Conservation (phyloP, 2,888 invertebrate species). For the Azorinus chamasolen region DNA sequence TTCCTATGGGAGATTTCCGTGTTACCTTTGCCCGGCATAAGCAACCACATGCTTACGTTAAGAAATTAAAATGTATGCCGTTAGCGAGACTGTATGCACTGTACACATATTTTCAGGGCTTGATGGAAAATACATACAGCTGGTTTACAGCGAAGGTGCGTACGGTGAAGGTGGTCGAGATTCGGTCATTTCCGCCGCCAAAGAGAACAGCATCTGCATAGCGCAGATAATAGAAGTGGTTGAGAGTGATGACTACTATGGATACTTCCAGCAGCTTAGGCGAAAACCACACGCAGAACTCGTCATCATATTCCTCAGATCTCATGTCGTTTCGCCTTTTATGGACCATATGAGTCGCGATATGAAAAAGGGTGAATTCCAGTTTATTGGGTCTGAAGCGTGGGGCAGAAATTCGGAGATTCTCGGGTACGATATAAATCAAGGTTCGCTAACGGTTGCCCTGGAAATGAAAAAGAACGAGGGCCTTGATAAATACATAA, state of each 20-base stretch:
- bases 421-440: conserved; percentile 23
- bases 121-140: conserved; percentile 52
- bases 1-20: too few species aligned
- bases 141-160: conserved; percentile 60
- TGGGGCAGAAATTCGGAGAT: conserved; percentile 45
- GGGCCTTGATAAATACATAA: conserved; percentile 22
- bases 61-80: too few species aligned
- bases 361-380: conserved; percentile 48
- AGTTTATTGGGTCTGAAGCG: conserved; percentile 56
- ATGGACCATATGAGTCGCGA: conserved; percentile 11
- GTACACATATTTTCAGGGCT: conserved; percentile 10
- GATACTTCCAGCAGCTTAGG: conserved; percentile 26
- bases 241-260: conserved; percentile 24
- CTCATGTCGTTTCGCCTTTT: conserved; percentile 41
- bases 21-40: too few species aligned
- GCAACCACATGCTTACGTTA: too few species aligned
- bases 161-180: conserved; percentile 59
- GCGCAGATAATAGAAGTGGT: conserved; percentile 39
- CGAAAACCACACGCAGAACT: conserved; percentile 44
- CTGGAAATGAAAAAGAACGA: conserved; percentile 42
- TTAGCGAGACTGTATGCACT: too few species aligned
- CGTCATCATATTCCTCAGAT: conserved; percentile 53
- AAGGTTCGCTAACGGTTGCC: conserved; percentile 39
- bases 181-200: conserved; percentile 18
- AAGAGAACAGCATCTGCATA: conserved; percentile 44